A percentile compares a stretch with the other conserved stretches of the same genome.
These are phyloP conservation scores for Heterotis niloticus DNA, from an alignment of 2,113 vertebrate genomes.

Conservation along the genomic window DNA sequence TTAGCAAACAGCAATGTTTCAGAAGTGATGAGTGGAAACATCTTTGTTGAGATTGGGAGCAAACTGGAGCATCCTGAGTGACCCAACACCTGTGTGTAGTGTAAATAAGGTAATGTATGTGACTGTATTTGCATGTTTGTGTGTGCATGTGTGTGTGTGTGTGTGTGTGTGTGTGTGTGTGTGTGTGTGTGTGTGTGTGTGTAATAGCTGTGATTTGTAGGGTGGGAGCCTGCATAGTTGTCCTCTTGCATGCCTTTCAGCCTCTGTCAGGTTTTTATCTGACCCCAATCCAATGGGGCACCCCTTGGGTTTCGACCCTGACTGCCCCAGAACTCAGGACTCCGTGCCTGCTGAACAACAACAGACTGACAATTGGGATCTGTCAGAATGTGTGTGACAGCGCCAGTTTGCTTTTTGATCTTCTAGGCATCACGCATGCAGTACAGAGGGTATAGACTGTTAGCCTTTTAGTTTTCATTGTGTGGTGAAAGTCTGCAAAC, in stretches of 20 bases:
- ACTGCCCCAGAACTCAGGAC: not conserved
- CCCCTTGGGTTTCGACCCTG: not conserved
- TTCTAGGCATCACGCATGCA: too few species aligned
- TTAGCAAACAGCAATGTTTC: not conserved
- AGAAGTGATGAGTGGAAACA: not conserved
- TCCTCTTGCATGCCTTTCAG: not conserved
- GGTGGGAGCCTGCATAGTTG: not conserved
- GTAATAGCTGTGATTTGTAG: conserved; percentile 5
- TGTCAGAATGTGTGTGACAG: too few species aligned
- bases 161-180: not conserved
- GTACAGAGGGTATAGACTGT: too few species aligned
- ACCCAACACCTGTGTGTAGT: not conserved
- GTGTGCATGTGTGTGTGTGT: not conserved
- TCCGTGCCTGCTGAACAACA: conserved; percentile 17
- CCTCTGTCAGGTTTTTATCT: conserved; percentile 1
- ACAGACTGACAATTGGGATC: too few species aligned
- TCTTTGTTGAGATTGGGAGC: not conserved
- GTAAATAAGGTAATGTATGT: not conserved
- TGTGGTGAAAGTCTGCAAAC: too few species aligned
- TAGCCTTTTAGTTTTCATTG: too few species aligned
- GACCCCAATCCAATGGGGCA: not conserved
- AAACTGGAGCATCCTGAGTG: not conserved
- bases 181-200: not conserved
- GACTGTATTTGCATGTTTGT: not conserved
- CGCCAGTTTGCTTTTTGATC: too few species aligned